These are phyloP conservation scores for Myotis lucifugus DNA, from an alignment of 2,113 vertebrate species.

Conservation along the genomic window DNA sequence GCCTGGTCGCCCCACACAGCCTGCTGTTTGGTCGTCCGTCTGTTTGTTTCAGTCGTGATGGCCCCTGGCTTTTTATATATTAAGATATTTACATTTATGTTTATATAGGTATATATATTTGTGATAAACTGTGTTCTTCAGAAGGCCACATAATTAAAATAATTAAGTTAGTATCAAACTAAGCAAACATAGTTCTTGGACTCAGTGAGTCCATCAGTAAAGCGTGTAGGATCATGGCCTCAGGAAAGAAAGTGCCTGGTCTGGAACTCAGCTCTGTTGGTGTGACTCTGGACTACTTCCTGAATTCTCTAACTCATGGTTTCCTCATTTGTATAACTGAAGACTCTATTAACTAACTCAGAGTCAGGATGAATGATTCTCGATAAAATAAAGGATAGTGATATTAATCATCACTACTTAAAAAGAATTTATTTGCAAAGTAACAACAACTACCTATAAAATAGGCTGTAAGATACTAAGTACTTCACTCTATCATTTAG, in stretches of 20 bases:
- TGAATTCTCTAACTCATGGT: neutral
- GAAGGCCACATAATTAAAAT: neutral
- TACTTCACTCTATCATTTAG: neutral
- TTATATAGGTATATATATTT: too few relatives aligned
- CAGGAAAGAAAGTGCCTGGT: neutral
- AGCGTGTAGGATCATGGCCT: neutral
- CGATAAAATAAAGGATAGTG: neutral
- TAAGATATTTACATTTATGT: too few relatives aligned
- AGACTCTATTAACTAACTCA: neutral
- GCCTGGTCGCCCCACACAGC: too few relatives aligned
- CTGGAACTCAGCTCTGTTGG: fast-evolving
- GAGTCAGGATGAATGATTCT: neutral
- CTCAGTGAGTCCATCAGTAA: neutral
- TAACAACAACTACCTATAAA: neutral
- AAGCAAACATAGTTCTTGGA: neutral
- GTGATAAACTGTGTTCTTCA: neutral
- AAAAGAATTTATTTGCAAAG: neutral
- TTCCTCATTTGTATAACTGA: neutral
- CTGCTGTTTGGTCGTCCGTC: too few relatives aligned
- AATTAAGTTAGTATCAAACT: neutral
- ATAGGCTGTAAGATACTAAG: neutral
- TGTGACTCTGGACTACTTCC: too few relatives aligned
- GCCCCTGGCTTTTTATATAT: too few relatives aligned
- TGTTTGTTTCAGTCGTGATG: too few relatives aligned
- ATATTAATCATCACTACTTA: neutral